Percentiles rank a stretch among this genome's conserved stretches.
Conservation (phyloP, 2,888 invertebrate species). For the Zaprionus lineosus region DNA sequence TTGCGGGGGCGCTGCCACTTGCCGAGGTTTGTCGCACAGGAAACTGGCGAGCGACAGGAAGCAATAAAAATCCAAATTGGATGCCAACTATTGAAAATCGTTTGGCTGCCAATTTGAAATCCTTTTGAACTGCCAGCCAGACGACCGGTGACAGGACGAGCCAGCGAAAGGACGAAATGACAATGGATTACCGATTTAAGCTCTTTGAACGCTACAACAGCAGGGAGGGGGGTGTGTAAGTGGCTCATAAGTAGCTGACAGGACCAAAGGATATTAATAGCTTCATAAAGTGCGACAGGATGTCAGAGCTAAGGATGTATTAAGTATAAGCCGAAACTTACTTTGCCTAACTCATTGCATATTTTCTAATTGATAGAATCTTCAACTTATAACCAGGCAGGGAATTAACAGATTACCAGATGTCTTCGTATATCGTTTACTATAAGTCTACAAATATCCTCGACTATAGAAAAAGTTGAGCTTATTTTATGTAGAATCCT, state of each 20-base stretch:
- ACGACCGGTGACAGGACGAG: background rate
- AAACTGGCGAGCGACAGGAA: slow-evolving; percentile 60
- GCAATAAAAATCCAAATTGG: slow-evolving; percentile 66
- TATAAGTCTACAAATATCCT: no score
- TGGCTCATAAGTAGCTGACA: background rate
- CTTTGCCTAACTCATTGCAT: no score
- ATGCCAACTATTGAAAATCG: slow-evolving; percentile 62
- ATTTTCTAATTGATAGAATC: no score
- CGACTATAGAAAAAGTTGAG: no score
- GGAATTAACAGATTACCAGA: no score
- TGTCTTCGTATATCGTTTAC: no score
- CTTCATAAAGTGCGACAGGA: no score
- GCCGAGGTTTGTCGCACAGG: slow-evolving; percentile 55
- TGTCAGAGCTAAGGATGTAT: no score
- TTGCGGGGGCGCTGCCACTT: slow-evolving; percentile 35
- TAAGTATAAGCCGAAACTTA: no score
- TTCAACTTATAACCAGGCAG: no score
- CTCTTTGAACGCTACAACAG: background rate
- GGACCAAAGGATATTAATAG: no score
- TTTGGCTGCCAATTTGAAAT: slow-evolving; percentile 49
- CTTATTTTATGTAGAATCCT: no score
- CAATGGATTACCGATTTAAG: slow-evolving; percentile 45
- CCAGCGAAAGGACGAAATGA: slow-evolving; percentile 31
- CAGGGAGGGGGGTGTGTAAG: background rate
- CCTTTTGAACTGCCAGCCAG: slow-evolving; percentile 36